Evolutionary conservation across 1,140 invertebrate species (phyloP), one percentile per base, ranked within the genome.

Genomic region (Diachasmimorpha longicaudata): DNA sequence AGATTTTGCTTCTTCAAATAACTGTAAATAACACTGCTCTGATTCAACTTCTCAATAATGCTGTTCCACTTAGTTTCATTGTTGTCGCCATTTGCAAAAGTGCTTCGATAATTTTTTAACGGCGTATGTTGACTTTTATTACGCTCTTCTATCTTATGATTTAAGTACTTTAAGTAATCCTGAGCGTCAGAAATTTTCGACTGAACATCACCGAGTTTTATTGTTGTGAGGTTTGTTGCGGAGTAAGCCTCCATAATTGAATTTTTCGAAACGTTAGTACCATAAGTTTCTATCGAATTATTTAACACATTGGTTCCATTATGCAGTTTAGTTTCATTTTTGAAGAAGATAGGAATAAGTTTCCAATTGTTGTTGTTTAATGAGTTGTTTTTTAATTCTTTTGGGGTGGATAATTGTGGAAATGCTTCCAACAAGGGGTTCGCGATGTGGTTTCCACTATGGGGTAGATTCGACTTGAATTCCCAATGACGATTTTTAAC

Each of bases 351-450:
- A 5, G 10, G 9, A 44, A 73, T 46, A n/a, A 31, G 69, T 36
- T 73, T 73, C 77, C 73, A 78, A 10, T 78, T 36, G 3, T 68
- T 13, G n/a, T 73, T 73, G 31, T 3, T 2, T 23, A 70, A 39
- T n/a, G 72, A 39, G 8, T 71, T 9, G 19, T 4, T n/a, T 16
- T 70, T n/a, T n/a, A n/a, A n/a, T 13, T 69, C 16, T n/a, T 70
- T 19, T 16, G 9, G 6, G 4, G 10, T 21, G 75, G 21, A 46
- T n/a, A 46, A 46, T 44, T 73, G 63, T 11, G 77, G 77, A 75
- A 70, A 78, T 8, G 73, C 68, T 58, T 48, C 74, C 14, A 75
- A 36, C 39, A 68, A 69, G 11, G 74, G 67, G 70, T 78, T 71
- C 2, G 19, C 48, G 37, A 78, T 74, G 52, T 72, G 23, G 69